Base-by-base conservation (phyloP, 2,888 invertebrate species). In the Scaptomyza polygonia region DNA sequence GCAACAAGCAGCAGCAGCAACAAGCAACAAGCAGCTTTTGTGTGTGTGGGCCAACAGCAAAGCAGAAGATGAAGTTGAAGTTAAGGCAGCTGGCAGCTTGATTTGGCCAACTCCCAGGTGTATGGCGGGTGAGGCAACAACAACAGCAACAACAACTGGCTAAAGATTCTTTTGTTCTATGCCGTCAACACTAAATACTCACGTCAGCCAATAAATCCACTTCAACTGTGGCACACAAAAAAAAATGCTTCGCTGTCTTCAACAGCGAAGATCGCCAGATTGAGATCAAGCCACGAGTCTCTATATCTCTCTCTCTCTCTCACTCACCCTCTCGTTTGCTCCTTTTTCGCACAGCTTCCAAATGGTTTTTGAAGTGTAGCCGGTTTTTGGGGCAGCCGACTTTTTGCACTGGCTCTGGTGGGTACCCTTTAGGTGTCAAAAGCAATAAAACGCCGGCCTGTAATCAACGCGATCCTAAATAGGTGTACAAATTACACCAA, bases 401-500 rank as follows among this genome's bases (percentile, higher is more conserved):
- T 36, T 36, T 14, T 36, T 36, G 18, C 40, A n/a, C 43, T 25
- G 51, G 59, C 75, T 62, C 58, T 64, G 86, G 79, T 64, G 86
- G 79, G 71, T 71, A 88, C 90, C 91, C 91, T 91, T 90, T 91
- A 92, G 91, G 91, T 91, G 91, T 91, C 91, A 91, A 91, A 88
- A 89, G 90, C 91, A 91, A 92, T 91, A 91, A 90, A 88, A 88
- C 88, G 91, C 91, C 91, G 91, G 90, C 89, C 92, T 91, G 89
- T 91, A 91, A 91, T 91, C 91, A 91, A 90, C 90, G 90, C 90
- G 90, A 90, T 91, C 89, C 91, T 91, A 91, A 91, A 91, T 91
- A 91, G 91, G 91, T 89, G 90, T 90, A 91, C 91, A 90, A 91
- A 91, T 90, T 91, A 90, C 88, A 88, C 84, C 89, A 88, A 89